Evolutionary conservation across 2,113 vertebrate genomes (phyloP), one percentile per base, ranked within the genome.

Genomic region (Psilopsiagon aymara): DNA sequence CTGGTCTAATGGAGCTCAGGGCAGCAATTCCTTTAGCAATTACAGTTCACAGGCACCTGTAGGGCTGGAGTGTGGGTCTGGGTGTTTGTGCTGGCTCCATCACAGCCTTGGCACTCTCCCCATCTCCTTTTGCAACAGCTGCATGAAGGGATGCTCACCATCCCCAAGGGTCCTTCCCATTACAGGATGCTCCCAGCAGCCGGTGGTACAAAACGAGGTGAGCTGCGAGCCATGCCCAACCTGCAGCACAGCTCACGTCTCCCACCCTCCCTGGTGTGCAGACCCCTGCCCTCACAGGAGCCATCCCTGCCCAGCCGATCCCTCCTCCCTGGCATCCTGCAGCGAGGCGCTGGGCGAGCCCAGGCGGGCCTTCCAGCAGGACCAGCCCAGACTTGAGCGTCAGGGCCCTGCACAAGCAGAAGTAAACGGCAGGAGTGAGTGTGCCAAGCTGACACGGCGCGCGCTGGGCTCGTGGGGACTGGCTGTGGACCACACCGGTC

Each of bases 331-430:
- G 73, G 82, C 90, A 95, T 44, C 82, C 79, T 51, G 79, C 60
- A 59, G 80, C 59, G 7, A 49, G n/a, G 76, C 31, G 10, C 87
- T 51, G 94, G 92, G 96, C 96, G 20, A 96, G 96, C 94, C 94
- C 92, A 73, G 96, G 88, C 96, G 52, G 73, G 85, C 94, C 86
- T 88, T 79, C 64, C 94, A 31, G 1, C 44, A 1, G 43, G 94
- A 93, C 96, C 96, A 96, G 96, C 95, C 92, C 92, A 96, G 96
- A 91, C 96, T 91, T 96, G 96, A 96, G 85, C 66, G n/a, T 64
- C 88, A 39, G 92, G 66, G 90, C 86, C 0, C 9, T 7, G 69
- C 78, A 82, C 25, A 17, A 31, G 69, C 29, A 6, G 81, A 24
- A 86, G 93, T 2, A 10, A 78, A 51, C 64, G 11, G 93, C 23